Base-by-base conservation (phyloP, 1,140 invertebrate genomes). In the Brevipalpus yothersi region DNA sequence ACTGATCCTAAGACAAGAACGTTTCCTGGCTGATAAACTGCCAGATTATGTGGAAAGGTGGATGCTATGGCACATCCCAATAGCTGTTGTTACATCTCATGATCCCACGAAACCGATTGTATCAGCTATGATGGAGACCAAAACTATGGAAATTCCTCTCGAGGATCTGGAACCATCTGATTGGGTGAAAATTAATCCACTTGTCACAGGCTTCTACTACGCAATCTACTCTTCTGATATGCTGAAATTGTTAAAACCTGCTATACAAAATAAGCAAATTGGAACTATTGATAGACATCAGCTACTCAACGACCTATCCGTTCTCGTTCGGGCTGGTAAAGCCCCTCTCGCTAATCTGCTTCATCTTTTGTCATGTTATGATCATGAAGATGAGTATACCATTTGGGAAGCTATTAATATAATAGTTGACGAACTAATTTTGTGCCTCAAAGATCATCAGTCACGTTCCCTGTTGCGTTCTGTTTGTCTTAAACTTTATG, bases 271-370 rank as follows among this genome's bases (percentile, higher is more conserved):
- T 66, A 79, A 81, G 61, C 78, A 77, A 19, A 71, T 98, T 65
- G 83, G 84, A 39, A 84, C 88, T 4, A 72, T 95, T 4, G 92
- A 97, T 71, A 80, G 92, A 51, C 77, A 95, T 31, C 85, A 86
- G 7, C 69, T 97, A 5, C 75, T 93, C 39, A 86, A 90, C 72
- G 93, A 97, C 61, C 23, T 60, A 2, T 64, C 55, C 61, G 23
- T 57, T 8, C 2, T 5, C 31, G 2, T 5, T 3, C 2, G 2
- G 31, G 31, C 86, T 17, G 88, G 89, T 7, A 78, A 84, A 62
- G 76, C 78, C 1, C 79, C 79, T 39, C 86, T 86, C 13, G 79
- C 80, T 0, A 83, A 90, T 66, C 80, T 84, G 17, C 66, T 84
- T 21, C 77, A 80, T 66, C 72, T 85, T 5, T 77, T 83, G 58